Conservation (phyloP, 2,113 vertebrate species). For the Lagopus muta region DNA sequence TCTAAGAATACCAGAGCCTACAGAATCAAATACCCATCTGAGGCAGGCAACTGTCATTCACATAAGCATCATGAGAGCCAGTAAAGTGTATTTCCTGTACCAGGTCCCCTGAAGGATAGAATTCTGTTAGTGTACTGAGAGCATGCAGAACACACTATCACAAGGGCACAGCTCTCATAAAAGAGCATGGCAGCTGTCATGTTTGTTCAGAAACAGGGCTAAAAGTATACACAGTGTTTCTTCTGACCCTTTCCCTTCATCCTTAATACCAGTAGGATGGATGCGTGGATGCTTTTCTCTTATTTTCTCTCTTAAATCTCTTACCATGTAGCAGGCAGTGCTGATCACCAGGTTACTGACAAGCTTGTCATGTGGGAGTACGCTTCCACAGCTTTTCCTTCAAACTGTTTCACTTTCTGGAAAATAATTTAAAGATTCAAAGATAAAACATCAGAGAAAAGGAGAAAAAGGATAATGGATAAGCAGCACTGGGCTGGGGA, state of each 20-base stretch:
- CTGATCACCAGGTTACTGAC: neutral
- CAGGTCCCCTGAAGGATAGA: neutral
- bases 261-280: neutral
- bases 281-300: neutral
- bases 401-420: neutral
- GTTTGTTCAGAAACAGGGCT: slow-evolving; percentile 1
- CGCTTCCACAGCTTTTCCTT: neutral
- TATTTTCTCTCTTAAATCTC: neutral
- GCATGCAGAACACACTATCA: neutral
- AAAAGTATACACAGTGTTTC: accelerated
- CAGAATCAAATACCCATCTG: neutral
- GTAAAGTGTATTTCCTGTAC: neutral
- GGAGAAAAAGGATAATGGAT: neutral
- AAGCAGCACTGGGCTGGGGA: neutral
- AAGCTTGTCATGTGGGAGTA: neutral
- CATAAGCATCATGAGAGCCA: neutral
- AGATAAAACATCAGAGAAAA: neutral
- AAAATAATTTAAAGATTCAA: neutral
- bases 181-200: slow-evolving; percentile 29
- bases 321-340: neutral
- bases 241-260: neutral
- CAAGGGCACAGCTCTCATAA: neutral
- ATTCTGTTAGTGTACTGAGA: neutral
- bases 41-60: neutral
- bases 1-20: neutral